Conservation (phyloP, 2,113 vertebrate genomes). For the Bos indicus region DNA sequence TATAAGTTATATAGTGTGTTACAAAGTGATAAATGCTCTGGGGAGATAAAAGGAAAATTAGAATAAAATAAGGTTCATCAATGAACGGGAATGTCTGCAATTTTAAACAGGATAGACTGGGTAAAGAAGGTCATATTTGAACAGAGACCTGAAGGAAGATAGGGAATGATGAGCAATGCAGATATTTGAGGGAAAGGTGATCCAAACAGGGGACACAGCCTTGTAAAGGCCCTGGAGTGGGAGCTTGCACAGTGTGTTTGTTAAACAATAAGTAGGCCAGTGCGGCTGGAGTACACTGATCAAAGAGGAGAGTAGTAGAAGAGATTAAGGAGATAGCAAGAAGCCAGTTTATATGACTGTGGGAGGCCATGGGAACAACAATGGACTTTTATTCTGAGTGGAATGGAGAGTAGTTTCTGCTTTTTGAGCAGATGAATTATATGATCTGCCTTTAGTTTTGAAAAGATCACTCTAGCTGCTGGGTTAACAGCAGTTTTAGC, state of each 20-base stretch:
- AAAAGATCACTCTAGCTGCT: not conserved
- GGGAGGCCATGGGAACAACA: not conserved
- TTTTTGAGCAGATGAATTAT: slow-evolving; percentile 2
- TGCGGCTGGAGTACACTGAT: not conserved
- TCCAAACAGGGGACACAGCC: not conserved
- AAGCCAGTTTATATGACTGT: not conserved
- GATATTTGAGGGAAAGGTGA: not conserved
- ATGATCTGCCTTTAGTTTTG: not conserved
- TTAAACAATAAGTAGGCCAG: not conserved
- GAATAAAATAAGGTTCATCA: not conserved
- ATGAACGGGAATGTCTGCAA: not conserved
- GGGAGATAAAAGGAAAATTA: not conserved
- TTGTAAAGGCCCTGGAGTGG: not conserved
- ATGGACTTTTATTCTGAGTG: slow-evolving; percentile 25
- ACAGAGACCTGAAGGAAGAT: not conserved
- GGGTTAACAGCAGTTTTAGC: not conserved
- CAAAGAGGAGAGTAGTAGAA: not conserved
- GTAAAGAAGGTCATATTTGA: not conserved
- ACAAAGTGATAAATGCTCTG: not conserved
- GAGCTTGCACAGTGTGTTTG: not conserved
- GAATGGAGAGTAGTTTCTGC: not conserved
- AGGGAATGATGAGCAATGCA: not conserved
- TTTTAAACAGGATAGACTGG: not conserved
- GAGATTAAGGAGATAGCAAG: not conserved
- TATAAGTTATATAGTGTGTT: not conserved